These are phyloP conservation scores for Helicorthomorpha holstii DNA, from an alignment of 1,140 invertebrate genomes.

Conservation along the genomic window DNA sequence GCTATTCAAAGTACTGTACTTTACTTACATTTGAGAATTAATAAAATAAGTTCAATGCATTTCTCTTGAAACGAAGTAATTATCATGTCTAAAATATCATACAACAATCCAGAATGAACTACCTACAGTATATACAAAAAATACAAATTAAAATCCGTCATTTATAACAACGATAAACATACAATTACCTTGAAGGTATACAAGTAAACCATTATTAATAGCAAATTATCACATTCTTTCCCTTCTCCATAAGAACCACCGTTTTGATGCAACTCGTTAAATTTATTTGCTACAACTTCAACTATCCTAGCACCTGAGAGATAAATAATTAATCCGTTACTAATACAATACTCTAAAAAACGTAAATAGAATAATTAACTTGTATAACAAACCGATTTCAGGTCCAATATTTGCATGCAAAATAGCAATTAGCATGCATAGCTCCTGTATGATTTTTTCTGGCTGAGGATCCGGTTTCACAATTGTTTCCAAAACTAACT, in stretches of 20 bases:
- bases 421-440: conserved; percentile 61
- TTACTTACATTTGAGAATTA: conserved; percentile 45
- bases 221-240: conserved; percentile 71
- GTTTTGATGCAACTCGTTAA: conserved; percentile 38
- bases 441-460: conserved; percentile 63
- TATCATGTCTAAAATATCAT: conserved; percentile 53
- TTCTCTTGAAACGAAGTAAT: conserved; percentile 50
- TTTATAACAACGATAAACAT: conserved; percentile 60
- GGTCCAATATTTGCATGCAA: conserved; percentile 77
- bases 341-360: neutral
- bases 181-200: conserved; percentile 73
- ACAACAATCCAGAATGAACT: conserved; percentile 33
- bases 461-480: conserved; percentile 43
- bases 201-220: conserved; percentile 58
- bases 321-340: conserved; percentile 1
- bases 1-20: conserved; percentile 12
- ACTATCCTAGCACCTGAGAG: conserved; percentile 57
- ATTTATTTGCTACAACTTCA: conserved; percentile 43
- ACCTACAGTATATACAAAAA: neutral
- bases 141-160: conserved; percentile 11
- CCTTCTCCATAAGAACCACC: conserved; percentile 38
- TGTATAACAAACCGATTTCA: conserved; percentile 52
- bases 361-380: neutral
- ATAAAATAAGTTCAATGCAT: conserved; percentile 67
- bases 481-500: conserved; percentile 48